These are phyloP conservation scores for Lepisosteus osseus DNA, from an alignment of 2,113 vertebrate genomes.

Conservation along the genomic window DNA sequence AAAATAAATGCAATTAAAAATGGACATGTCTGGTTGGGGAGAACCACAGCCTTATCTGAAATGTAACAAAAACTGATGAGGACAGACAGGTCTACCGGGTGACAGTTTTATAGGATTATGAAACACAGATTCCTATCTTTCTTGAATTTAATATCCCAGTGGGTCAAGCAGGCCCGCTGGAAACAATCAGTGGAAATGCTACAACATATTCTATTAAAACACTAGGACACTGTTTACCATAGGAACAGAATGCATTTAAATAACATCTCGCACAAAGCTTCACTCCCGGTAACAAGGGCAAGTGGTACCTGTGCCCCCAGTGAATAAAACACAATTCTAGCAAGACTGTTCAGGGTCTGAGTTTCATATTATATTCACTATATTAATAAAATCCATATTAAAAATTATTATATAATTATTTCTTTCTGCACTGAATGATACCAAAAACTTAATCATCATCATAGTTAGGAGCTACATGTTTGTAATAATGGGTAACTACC, in stretches of 20 bases:
- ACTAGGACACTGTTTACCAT: neutral
- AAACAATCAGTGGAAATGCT: neutral
- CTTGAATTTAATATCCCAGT: neutral
- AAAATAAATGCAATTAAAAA: neutral
- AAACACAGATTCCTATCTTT: neutral
- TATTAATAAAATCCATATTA: too few relatives aligned
- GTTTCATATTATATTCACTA: too few relatives aligned
- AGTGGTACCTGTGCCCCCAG: neutral
- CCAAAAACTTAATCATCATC: too few relatives aligned
- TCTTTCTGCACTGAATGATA: too few relatives aligned
- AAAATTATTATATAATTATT: too few relatives aligned
- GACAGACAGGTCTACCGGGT: neutral
- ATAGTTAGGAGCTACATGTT: too few relatives aligned
- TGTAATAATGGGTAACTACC: too few relatives aligned
- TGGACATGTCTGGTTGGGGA: neutral
- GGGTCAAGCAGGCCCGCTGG: neutral
- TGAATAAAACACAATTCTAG: too few relatives aligned
- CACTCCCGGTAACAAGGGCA: neutral
- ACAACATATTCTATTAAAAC: neutral
- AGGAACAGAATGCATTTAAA: neutral
- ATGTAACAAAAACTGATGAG: neutral
- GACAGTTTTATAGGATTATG: neutral
- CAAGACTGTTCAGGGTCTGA: too few relatives aligned
- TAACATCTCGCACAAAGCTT: neutral
- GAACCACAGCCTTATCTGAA: neutral